Conservation (phyloP, 92 coral and sea anemone species). For the Phymanthus crucifer region DNA sequence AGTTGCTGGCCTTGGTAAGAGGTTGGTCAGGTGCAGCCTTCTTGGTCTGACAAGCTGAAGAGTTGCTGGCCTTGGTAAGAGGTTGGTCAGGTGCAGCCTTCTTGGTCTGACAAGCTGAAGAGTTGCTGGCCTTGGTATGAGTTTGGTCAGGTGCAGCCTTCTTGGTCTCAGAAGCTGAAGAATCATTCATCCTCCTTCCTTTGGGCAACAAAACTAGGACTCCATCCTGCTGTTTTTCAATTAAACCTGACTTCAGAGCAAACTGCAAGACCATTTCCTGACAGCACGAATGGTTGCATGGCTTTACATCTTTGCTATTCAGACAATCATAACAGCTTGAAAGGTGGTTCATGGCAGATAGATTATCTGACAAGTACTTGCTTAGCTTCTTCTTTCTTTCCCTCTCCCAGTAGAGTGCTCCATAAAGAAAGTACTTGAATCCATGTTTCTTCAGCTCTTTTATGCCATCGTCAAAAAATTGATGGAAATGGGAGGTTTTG, state of each 20-base stretch:
- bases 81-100: background rate
- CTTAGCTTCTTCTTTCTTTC: constrained; percentile 23
- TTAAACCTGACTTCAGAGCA: background rate
- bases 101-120: background rate
- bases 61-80: too few species aligned
- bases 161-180: background rate
- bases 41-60: background rate
- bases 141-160: background rate
- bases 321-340: constrained; percentile 23
- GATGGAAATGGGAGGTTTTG: background rate
- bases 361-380: constrained; percentile 2
- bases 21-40: background rate
- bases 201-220: background rate
- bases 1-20: too few species aligned
- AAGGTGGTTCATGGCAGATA: constrained; percentile 20
- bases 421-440: constrained; percentile 35
- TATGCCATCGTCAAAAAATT: constrained; percentile 2
- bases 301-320: constrained; percentile 2
- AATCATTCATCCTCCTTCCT: background rate
- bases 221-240: too few species aligned
- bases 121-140: too few species aligned
- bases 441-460: constrained; percentile 21
- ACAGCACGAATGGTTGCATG: constrained; percentile 10
- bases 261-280: too few species aligned
- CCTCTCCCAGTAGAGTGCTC: constrained; percentile 38